A percentile compares a stretch with the other conserved stretches of the same genome.
Evolutionary conservation across 2,797 vertebrate species (phyloP).

Genomic region (Numenius phaeopus): DNA sequence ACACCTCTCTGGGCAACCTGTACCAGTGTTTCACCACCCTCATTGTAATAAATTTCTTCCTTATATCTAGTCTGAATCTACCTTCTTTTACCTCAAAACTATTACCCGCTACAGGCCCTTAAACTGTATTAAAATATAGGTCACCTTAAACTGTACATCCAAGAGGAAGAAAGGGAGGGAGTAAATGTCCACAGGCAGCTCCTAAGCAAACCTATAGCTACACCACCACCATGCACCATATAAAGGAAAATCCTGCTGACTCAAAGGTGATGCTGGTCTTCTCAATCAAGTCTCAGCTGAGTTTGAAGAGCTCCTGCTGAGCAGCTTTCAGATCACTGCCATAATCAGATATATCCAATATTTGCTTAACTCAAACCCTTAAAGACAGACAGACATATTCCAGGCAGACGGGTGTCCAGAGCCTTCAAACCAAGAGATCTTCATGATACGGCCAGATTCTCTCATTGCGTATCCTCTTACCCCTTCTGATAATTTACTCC

Average conservation of each 20-base stretch:
- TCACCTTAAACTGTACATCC: background rate
- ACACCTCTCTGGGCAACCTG: background rate
- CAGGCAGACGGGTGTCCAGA: background rate
- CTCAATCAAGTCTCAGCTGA: background rate
- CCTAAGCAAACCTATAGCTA: background rate
- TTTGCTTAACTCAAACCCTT: background rate
- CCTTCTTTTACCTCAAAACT: background rate
- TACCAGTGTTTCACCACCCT: background rate
- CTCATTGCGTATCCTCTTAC: background rate
- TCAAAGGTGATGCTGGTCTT: background rate
- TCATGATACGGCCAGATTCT: background rate
- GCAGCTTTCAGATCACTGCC: background rate
- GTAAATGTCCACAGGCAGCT: background rate
- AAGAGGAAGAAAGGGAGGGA: background rate
- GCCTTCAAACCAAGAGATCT: background rate
- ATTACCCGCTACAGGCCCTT: background rate
- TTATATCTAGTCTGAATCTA: background rate
- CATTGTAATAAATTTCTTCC: rapidly evolving
- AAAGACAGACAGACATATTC: background rate
- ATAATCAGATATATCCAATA: background rate
- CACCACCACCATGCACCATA: background rate
- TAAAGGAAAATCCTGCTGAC: background rate
- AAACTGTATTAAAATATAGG: background rate
- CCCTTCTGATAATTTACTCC: background rate
- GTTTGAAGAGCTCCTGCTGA: background rate